A percentile compares a stretch with the other conserved stretches of the same genome.
Conservation (phyloP, 1,140 invertebrate species). For the Cecropterus lyciades region DNA sequence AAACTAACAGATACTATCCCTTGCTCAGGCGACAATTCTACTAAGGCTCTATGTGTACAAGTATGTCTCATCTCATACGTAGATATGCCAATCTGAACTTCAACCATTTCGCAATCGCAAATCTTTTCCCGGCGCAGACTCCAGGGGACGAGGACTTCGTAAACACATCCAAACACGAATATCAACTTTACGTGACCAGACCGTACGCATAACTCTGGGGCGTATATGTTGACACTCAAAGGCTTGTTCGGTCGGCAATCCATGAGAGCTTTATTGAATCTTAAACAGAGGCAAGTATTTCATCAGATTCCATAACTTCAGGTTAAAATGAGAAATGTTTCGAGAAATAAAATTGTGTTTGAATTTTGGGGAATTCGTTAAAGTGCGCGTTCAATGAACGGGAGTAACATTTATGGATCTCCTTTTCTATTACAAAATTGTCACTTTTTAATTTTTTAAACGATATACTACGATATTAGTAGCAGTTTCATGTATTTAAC, state of each 20-base stretch:
- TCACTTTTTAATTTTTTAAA: too few species aligned
- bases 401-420: too few species aligned
- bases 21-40: conserved; percentile 58
- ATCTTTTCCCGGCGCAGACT: conserved; percentile 71
- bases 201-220: conserved; percentile 65
- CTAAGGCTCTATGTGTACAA: conserved; percentile 62
- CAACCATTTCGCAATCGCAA: conserved; percentile 75
- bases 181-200: conserved; percentile 59
- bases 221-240: conserved; percentile 61
- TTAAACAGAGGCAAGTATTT: conserved; percentile 37
- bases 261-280: conserved; percentile 69
- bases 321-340: too few species aligned
- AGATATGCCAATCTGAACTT: conserved; percentile 69
- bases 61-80: conserved; percentile 71
- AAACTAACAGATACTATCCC: conserved; percentile 56
- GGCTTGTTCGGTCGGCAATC: conserved; percentile 68
- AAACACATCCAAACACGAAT: conserved; percentile 68
- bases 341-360: too few species aligned
- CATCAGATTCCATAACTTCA: neutral
- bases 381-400: too few species aligned
- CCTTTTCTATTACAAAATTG: too few species aligned
- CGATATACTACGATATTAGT: too few species aligned
- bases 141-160: conserved; percentile 60
- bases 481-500: too few species aligned
- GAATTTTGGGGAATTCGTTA: too few species aligned